Evolutionary conservation across 37 sponge, comb jelly and placozoan species (phyloP).

Genomic region (Spongia lamella): DNA sequence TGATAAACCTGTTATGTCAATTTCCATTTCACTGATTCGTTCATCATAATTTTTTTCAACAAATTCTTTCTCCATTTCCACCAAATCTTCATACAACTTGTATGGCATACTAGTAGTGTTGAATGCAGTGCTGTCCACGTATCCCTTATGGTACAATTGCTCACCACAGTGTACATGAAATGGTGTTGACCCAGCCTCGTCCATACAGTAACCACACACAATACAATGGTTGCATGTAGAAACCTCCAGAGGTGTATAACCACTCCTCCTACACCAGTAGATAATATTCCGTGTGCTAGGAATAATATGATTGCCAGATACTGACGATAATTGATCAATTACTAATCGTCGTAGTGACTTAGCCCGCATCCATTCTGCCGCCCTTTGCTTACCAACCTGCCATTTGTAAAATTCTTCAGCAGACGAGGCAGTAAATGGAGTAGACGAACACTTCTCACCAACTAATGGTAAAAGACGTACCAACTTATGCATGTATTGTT

Average conservation of each 20-base stretch:
- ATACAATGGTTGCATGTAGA: conserved; percentile 46
- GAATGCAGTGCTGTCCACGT: too few relatives aligned
- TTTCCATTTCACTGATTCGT: too few relatives aligned
- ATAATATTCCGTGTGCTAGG: conserved; percentile 39
- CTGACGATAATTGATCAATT: not conserved
- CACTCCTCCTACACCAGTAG: conserved; percentile 80
- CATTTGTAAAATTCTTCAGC: conserved; percentile 53
- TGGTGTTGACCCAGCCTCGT: not conserved
- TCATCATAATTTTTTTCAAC: too few relatives aligned
- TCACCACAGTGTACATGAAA: too few relatives aligned
- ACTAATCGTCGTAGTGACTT: conserved; percentile 18
- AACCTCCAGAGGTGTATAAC: conserved; percentile 69
- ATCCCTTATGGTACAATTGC: too few relatives aligned
- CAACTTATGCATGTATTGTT: conserved; percentile 41
- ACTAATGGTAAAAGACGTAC: conserved; percentile 45
- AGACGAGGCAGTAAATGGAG: conserved; percentile 44
- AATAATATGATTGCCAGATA: not conserved
- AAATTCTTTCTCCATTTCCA: too few relatives aligned
- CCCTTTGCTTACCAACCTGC: conserved; percentile 61
- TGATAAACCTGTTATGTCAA: too few relatives aligned
- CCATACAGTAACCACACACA: conserved; percentile 55
- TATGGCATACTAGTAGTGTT: too few relatives aligned
- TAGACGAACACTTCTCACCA: conserved; percentile 8
- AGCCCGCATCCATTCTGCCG: conserved; percentile 88
- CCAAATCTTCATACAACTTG: too few relatives aligned